phyloP scores from a whole-genome alignment of 2,113 vertebrate genomes.

The Lycocorax pyrrhopterus region DNA sequence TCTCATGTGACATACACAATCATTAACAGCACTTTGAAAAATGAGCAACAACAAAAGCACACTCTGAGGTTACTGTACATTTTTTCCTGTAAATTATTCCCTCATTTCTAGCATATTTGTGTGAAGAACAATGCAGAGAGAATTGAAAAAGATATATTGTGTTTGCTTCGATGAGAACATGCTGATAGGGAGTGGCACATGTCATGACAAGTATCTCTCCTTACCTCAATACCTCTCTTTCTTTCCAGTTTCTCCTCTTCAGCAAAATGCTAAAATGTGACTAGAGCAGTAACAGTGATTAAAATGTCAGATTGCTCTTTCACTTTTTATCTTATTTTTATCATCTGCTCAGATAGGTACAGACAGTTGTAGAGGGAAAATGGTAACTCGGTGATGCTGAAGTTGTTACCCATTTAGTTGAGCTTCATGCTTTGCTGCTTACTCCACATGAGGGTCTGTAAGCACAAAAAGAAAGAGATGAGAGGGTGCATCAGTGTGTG shows the following conservation, averaged over 20 bases:
- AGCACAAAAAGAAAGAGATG: neutral
- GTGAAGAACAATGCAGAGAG: neutral
- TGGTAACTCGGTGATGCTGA: neutral
- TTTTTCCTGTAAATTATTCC: neutral
- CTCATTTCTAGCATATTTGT: neutral
- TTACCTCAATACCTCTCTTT: neutral
- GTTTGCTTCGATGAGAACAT: neutral
- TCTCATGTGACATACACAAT: neutral
- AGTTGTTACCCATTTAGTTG: neutral
- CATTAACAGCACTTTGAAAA: neutral
- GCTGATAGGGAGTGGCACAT: neutral
- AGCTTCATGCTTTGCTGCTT: neutral
- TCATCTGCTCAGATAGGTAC: neutral
- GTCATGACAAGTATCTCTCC: neutral
- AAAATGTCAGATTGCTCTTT: neutral
- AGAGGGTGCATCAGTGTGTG: neutral
- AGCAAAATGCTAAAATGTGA: neutral
- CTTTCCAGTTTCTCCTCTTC: neutral
- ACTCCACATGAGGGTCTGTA: neutral
- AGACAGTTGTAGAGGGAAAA: neutral
- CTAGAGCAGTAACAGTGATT: neutral
- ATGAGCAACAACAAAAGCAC: neutral
- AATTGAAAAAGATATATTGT: neutral
- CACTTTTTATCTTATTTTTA: neutral
- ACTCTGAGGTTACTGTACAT: neutral